Evolutionary conservation across 2,888 invertebrate genomes (phyloP).

Genomic region (Brachycybe producta): DNA sequence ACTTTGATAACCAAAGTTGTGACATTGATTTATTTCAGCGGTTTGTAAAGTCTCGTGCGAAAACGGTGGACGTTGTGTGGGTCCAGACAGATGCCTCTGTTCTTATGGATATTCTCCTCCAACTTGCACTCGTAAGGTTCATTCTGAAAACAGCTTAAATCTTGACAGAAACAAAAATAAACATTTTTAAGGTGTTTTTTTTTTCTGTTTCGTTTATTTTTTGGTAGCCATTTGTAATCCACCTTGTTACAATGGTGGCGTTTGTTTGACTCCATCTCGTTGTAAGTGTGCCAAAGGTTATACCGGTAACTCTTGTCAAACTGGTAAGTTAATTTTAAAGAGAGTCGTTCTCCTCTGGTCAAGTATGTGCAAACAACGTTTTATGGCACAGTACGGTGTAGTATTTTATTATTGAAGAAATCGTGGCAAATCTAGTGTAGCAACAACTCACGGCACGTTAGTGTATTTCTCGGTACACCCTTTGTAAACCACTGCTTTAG

Average conservation of each 20-base stretch:
- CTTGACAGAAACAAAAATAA: not conserved
- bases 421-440: too few relatives aligned
- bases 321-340: conserved; percentile 11
- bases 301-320: conserved; percentile 6
- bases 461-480: too few relatives aligned
- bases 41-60: conserved; percentile 12
- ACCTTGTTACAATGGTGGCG: conserved; percentile 14
- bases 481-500: too few relatives aligned
- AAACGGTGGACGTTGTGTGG: conserved; percentile 18
- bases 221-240: conserved; percentile 16
- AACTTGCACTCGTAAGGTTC: conserved; percentile 15
- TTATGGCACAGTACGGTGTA: not conserved
- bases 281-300: conserved; percentile 15
- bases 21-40: not conserved
- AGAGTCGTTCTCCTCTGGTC: not conserved
- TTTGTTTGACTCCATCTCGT: conserved; percentile 11
- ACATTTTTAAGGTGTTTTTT: not conserved
- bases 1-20: too few relatives aligned
- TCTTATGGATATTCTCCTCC: conserved; percentile 9
- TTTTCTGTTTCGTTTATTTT: not conserved
- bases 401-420: not conserved
- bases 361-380: not conserved
- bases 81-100: conserved; percentile 14
- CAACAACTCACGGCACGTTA: too few relatives aligned
- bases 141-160: not conserved